A percentile compares a stretch with the other conserved stretches of the same genome.
Conservation (phyloP, 2,113 vertebrate species). For the Haliaeetus leucogaster region DNA sequence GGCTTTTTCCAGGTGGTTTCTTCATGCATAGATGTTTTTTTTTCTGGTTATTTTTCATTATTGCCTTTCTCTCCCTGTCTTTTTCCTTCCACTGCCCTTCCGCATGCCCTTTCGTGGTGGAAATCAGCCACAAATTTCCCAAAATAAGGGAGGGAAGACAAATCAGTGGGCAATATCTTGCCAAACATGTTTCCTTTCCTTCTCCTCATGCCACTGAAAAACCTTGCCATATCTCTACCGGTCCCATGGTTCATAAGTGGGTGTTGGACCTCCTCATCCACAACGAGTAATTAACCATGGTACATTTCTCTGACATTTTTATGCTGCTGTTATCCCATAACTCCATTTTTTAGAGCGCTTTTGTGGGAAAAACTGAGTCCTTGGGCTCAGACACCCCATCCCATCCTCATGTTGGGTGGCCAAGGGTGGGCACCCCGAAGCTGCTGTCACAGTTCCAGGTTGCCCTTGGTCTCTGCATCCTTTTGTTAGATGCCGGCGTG, state of each 20-base stretch:
- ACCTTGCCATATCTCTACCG: not conserved
- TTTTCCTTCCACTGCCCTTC: not conserved
- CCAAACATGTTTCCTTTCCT: not conserved
- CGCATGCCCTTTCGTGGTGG: not conserved
- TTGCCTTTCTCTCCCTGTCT: not conserved
- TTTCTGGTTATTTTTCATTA: not conserved
- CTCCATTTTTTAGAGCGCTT: not conserved
- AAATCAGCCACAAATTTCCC: not conserved
- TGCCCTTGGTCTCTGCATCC: not conserved
- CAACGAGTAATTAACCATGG: not conserved
- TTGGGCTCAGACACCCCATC: not conserved
- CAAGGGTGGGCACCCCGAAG: not conserved
- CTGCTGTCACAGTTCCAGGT: not conserved
- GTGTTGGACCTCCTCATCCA: not conserved
- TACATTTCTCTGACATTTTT: not conserved
- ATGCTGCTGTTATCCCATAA: not conserved
- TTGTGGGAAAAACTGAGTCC: not conserved
- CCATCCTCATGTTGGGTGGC: not conserved
- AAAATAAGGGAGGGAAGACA: not conserved
- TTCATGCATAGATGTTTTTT: not conserved
- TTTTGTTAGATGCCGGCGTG: rapidly evolving
- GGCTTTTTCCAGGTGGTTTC: not conserved
- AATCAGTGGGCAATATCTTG: not conserved
- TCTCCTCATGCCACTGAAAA: not conserved
- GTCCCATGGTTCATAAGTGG: rapidly evolving